These are phyloP conservation scores for Linepithema humile DNA, from an alignment of 1,140 invertebrate species.

Conservation along the genomic window DNA sequence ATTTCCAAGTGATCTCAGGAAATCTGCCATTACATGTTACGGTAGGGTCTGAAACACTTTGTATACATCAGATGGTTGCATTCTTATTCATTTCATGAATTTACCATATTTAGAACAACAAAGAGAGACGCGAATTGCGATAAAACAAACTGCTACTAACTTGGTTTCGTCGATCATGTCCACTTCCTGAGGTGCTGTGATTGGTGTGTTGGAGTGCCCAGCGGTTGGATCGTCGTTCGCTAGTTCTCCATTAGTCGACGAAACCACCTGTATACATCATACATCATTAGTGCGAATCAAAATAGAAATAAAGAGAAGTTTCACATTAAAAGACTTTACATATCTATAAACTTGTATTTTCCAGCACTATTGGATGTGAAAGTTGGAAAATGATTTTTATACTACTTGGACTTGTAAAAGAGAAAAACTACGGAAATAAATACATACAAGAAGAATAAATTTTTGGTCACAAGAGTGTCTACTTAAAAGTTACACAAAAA, in stretches of 20 bases:
- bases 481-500: slow-evolving; percentile 25
- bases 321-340: background rate
- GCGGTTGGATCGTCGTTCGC: slow-evolving; percentile 97
- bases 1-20: no score
- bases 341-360: background rate
- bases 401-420: background rate
- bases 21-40: no score
- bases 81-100: background rate
- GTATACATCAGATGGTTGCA: background rate
- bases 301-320: background rate
- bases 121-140: slow-evolving; percentile 1
- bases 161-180: slow-evolving; percentile 97
- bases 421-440: slow-evolving; percentile 14
- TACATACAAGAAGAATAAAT: slow-evolving; percentile 6
- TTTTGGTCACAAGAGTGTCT: slow-evolving; percentile 38
- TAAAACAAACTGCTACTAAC: slow-evolving; percentile 87
- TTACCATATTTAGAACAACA: background rate
- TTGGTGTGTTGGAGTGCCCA: slow-evolving; percentile 98
- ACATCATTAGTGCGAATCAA: background rate
- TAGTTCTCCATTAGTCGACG: slow-evolving; percentile 98
- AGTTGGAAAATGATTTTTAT: background rate
- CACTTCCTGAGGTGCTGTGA: slow-evolving; percentile 96
- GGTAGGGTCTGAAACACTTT: no score
- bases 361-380: slow-evolving; percentile 6
- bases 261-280: slow-evolving; percentile 92